These are phyloP conservation scores for Bettongia penicillata DNA, from an alignment of 2,113 vertebrate genomes.

Conservation along the genomic window DNA sequence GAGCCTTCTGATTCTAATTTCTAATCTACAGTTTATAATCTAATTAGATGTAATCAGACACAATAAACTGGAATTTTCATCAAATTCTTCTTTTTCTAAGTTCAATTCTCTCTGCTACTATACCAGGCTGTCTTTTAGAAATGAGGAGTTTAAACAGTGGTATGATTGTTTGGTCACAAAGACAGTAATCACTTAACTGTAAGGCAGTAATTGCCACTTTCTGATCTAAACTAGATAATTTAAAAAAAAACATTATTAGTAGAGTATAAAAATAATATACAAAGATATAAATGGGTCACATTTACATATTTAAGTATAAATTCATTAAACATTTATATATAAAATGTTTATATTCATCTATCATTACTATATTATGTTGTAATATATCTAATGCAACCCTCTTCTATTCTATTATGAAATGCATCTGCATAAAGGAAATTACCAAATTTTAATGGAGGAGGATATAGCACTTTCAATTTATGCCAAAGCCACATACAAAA, in stretches of 20 bases:
- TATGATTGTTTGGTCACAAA: background rate
- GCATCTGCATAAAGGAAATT: background rate
- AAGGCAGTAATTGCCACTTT: no score
- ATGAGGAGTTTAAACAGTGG: background rate
- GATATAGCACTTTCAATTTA: background rate
- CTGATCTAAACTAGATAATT: background rate
- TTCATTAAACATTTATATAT: no score
- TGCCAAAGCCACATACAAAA: background rate
- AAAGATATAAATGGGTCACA: background rate
- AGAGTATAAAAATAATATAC: background rate
- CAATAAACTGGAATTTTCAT: no score
- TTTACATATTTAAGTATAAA: no score
- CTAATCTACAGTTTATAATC: no score
- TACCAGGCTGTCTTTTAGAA: background rate
- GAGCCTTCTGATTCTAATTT: background rate
- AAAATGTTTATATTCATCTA: no score
- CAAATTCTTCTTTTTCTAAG: no score
- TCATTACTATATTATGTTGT: no score
- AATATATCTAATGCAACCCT: no score
- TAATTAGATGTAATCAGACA: no score
- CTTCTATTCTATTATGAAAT: no score
- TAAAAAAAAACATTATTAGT: background rate
- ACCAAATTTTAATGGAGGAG: background rate
- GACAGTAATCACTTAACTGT: background rate
- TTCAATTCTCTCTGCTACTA: background rate